phyloP scores from a whole-genome alignment of 2,113 vertebrate genomes.

The Pollimyrus isidori region DNA sequence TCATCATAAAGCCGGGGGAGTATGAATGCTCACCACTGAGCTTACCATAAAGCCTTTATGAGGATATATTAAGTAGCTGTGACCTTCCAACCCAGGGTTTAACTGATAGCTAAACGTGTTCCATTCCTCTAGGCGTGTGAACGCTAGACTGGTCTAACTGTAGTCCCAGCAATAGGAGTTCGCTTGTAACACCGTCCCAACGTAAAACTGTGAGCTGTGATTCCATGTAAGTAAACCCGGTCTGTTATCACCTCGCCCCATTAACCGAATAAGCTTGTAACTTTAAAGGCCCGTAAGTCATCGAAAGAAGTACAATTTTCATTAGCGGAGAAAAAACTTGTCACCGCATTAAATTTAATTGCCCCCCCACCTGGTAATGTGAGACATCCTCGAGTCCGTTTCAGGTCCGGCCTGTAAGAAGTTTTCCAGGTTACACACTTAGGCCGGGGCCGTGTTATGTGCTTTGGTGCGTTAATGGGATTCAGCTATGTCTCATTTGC shows the following conservation, averaged over 20 bases:
- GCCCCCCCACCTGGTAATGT: background rate
- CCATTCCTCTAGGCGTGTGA: background rate
- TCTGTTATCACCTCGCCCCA: background rate
- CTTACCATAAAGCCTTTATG: background rate
- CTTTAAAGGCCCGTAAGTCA: background rate
- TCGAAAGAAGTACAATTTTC: background rate
- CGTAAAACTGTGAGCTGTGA: background rate
- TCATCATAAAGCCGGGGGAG: background rate
- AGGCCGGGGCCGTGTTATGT: background rate
- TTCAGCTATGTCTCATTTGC: background rate
- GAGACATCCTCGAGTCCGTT: background rate
- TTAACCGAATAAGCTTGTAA: background rate
- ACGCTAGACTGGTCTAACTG: background rate
- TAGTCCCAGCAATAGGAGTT: background rate
- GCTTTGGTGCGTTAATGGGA: background rate
- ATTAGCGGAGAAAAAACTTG: background rate
- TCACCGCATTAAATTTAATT: background rate
- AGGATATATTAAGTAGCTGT: background rate
- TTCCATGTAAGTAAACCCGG: background rate
- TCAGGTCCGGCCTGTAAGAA: background rate
- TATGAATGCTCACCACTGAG: background rate
- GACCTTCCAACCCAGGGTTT: background rate
- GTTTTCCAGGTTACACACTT: background rate
- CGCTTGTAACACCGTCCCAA: background rate
- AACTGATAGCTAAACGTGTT: background rate